These are phyloP conservation scores for Scaptomyza graminum DNA, from an alignment of 1,140 invertebrate genomes.

Conservation along the genomic window DNA sequence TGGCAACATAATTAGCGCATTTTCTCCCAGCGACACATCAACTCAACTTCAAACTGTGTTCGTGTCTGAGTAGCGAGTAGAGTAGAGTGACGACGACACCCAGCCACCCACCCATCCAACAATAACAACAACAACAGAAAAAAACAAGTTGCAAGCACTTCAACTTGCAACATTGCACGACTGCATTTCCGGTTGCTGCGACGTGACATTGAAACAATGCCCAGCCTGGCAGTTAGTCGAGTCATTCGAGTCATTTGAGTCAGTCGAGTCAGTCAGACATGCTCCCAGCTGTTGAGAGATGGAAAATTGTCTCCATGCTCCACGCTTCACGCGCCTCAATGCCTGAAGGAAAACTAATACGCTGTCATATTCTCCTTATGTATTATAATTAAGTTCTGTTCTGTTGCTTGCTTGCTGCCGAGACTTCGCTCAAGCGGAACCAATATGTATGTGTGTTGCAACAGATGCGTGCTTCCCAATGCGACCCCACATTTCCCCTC, in stretches of 20 bases:
- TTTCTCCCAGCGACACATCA: slow-evolving; percentile 51
- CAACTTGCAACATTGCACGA: slow-evolving; percentile 11
- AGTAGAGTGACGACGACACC: neutral
- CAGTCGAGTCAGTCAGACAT: slow-evolving; percentile 17
- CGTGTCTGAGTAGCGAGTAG: slow-evolving; percentile 55
- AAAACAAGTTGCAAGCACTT: slow-evolving; percentile 17
- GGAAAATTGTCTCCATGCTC: neutral
- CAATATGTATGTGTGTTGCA: slow-evolving; percentile 21
- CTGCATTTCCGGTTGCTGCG: slow-evolving; percentile 43
- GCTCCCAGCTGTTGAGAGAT: slow-evolving; percentile 14
- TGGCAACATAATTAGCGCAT: slow-evolving; percentile 76
- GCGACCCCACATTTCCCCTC: neutral
- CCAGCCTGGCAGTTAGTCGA: slow-evolving; percentile 11
- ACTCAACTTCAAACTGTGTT: slow-evolving; percentile 35
- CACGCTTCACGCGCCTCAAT: neutral
- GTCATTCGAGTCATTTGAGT: neutral
- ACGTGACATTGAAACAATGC: slow-evolving; percentile 80
- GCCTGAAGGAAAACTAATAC: slow-evolving; percentile 25
- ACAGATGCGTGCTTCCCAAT: slow-evolving; percentile 8
- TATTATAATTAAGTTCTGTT: slow-evolving; percentile 79
- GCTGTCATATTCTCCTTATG: slow-evolving; percentile 49
- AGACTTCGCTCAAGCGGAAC: slow-evolving; percentile 56
- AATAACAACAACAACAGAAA: slow-evolving; percentile 9
- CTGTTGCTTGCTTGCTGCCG: neutral
- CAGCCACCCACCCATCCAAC: neutral